Percentiles rank a stretch among this genome's conserved stretches.
These are phyloP conservation scores for Tetheella fluctuosa DNA, from an alignment of 2,888 invertebrate species.

Conservation along the genomic window DNA sequence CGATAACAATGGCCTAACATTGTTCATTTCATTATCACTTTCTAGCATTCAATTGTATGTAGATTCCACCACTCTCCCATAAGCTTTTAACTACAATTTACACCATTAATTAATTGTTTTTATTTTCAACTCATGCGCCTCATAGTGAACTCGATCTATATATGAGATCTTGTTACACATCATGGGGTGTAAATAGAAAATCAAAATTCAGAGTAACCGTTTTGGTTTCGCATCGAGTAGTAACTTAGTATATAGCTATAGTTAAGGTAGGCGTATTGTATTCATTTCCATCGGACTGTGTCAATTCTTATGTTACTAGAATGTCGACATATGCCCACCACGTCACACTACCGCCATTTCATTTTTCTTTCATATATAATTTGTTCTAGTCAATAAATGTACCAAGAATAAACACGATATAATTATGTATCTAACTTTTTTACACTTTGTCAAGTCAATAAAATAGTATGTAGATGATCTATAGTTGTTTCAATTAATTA, in stretches of 20 bases:
- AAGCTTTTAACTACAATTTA: slow-evolving; percentile 50
- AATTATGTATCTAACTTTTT: slow-evolving; percentile 64
- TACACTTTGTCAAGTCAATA: slow-evolving; percentile 71
- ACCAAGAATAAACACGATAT: slow-evolving; percentile 61
- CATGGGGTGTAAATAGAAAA: slow-evolving; percentile 49
- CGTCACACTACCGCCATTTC: slow-evolving; percentile 72
- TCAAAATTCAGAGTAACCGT: slow-evolving; percentile 55
- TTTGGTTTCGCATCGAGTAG: slow-evolving; percentile 46
- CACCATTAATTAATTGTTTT: slow-evolving; percentile 39
- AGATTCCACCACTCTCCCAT: slow-evolving; percentile 55
- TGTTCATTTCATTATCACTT: slow-evolving; percentile 42
- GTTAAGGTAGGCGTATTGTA: slow-evolving; percentile 67
- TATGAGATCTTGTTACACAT: slow-evolving; percentile 77
- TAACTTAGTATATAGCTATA: slow-evolving; percentile 25
- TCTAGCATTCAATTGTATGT: slow-evolving; percentile 52
- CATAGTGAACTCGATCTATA: slow-evolving; percentile 77
- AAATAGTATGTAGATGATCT: slow-evolving; percentile 76
- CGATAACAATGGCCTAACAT: slow-evolving; percentile 44
- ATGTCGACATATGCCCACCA: slow-evolving; percentile 85
- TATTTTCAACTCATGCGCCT: slow-evolving; percentile 49
- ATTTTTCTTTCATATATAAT: slow-evolving; percentile 53
- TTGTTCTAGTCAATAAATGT: slow-evolving; percentile 47
- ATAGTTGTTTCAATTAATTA: slow-evolving; percentile 79
- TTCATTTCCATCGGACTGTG: slow-evolving; percentile 84
- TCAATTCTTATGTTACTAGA: slow-evolving; percentile 87